phyloP scores from a whole-genome alignment of 2,888 invertebrate genomes.

The Drosophila maculinotata region DNA sequence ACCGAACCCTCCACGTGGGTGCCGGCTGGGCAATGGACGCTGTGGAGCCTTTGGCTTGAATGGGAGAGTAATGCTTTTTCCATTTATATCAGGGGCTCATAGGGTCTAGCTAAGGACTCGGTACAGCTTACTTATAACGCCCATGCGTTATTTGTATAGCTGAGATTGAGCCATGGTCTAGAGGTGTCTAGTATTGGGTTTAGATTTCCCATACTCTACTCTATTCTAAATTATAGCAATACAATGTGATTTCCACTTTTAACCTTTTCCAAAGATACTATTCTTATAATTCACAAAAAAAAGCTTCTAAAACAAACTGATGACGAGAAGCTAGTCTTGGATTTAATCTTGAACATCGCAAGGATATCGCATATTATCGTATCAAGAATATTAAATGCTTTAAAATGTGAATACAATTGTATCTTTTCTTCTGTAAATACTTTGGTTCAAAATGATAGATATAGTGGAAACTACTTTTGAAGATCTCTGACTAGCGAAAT shows the following conservation, averaged over 20 bases:
- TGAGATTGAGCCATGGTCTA: slow-evolving; percentile 46
- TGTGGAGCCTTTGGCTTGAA: neutral
- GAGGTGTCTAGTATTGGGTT: slow-evolving; percentile 26
- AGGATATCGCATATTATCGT: slow-evolving; percentile 1
- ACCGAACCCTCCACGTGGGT: slow-evolving; percentile 59
- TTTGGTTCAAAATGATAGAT: too few species aligned
- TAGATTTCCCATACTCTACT: neutral
- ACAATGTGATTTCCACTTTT: neutral
- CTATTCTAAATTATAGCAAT: neutral
- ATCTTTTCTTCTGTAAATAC: too few species aligned
- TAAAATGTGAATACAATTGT: too few species aligned
- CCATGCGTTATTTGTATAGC: neutral
- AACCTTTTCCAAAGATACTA: neutral
- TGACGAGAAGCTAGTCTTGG: neutral
- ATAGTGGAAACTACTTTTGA: too few species aligned
- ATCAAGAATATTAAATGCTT: neutral
- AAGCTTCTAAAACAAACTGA: neutral
- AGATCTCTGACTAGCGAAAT: too few species aligned
- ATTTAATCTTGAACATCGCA: neutral
- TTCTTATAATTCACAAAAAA: neutral
- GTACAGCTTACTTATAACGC: neutral
- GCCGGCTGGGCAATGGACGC: slow-evolving; percentile 56
- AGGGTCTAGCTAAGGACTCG: slow-evolving; percentile 48
- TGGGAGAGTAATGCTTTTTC: neutral
- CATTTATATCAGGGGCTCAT: neutral